phyloP scores from a whole-genome alignment of 1,140 invertebrate genomes.

The Atta cephalotes region DNA sequence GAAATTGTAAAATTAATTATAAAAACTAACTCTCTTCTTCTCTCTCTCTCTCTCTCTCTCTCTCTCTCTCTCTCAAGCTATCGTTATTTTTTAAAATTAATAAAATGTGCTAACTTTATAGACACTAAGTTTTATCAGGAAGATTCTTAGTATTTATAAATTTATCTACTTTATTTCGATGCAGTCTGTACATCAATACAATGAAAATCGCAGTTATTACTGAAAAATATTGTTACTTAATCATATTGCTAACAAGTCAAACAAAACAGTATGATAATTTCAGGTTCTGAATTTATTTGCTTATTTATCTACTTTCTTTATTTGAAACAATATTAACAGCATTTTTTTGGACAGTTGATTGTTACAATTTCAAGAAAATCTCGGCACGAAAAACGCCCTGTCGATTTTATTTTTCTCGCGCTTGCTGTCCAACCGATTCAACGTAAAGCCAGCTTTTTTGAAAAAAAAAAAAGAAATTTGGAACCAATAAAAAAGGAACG shows the following conservation, averaged over 20 bases:
- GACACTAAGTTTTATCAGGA: background rate
- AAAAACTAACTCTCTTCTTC: no score
- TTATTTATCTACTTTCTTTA: slow-evolving; percentile 25
- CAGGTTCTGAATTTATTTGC: background rate
- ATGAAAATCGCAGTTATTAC: background rate
- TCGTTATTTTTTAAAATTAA: no score
- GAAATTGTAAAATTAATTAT: no score
- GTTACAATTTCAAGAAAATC: slow-evolving; percentile 44
- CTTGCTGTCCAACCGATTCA: slow-evolving; percentile 24
- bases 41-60: no score
- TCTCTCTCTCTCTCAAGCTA: no score
- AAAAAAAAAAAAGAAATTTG: background rate
- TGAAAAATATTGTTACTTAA: background rate
- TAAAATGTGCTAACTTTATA: no score
- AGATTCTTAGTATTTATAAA: background rate
- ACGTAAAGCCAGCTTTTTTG: background rate
- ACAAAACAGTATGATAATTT: background rate
- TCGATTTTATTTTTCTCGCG: slow-evolving; percentile 49
- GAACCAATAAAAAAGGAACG: slow-evolving; percentile 25
- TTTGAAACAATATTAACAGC: background rate
- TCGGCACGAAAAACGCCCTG: slow-evolving; percentile 24
- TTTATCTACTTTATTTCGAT: background rate
- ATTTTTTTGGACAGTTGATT: background rate
- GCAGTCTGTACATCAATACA: background rate
- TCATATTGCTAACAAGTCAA: background rate